Evolutionary conservation across 2,113 vertebrate species (phyloP).

Genomic region (Chrysochloris asiatica): DNA sequence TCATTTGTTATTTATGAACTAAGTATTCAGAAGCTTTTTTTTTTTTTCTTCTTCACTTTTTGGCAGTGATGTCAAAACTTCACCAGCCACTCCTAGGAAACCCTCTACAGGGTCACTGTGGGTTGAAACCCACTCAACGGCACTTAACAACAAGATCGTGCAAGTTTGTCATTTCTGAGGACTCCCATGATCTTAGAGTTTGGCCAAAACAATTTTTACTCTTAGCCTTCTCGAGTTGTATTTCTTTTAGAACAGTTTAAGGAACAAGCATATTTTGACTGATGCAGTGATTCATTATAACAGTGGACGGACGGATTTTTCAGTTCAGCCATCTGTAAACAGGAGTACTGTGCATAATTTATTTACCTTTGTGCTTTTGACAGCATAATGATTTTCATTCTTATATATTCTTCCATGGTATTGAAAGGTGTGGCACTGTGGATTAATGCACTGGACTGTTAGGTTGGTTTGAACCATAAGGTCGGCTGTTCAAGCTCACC

Average conservation of each 20-base stretch:
- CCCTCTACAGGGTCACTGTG: no score
- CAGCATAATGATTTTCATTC: slow-evolving; percentile 30
- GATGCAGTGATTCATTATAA: slow-evolving; percentile 13
- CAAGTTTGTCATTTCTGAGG: slow-evolving; percentile 33
- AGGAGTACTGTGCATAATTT: background rate
- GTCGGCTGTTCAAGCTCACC: no score
- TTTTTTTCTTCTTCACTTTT: background rate
- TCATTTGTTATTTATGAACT: slow-evolving; percentile 27
- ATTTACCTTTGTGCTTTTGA: slow-evolving; percentile 19
- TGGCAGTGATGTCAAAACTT: background rate
- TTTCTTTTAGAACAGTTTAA: slow-evolving; percentile 27
- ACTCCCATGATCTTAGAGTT: background rate
- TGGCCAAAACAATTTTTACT: background rate
- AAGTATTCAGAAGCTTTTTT: background rate
- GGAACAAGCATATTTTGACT: slow-evolving; percentile 12
- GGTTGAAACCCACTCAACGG: no score
- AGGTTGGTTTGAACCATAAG: no score
- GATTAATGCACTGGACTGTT: no score
- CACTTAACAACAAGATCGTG: no score
- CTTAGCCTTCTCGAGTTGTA: slow-evolving; percentile 16
- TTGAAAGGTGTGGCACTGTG: slow-evolving; percentile 37
- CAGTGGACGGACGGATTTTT: background rate
- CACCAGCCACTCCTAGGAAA: no score
- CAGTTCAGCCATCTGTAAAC: background rate
- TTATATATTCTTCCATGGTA: slow-evolving; percentile 25